Evolutionary conservation across 2,113 vertebrate species (phyloP), one percentile per base, ranked within the genome.

Genomic region (Gambusia affinis): DNA sequence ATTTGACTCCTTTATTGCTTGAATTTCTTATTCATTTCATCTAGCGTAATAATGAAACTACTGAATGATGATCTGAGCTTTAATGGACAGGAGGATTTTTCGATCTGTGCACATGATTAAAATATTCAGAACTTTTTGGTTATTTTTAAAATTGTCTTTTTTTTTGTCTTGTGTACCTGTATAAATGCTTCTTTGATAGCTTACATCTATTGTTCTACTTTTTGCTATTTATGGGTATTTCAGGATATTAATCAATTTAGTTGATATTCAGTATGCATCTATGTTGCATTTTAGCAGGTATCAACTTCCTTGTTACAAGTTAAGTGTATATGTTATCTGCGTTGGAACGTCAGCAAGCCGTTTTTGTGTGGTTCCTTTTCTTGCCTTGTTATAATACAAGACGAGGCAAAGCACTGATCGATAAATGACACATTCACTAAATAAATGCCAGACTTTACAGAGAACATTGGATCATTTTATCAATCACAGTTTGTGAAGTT

Each of bases 11-110:
- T 37, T 65, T n/a, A 67, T 65, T 75, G 66, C 51, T 79, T 69
- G n/a, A 84, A 72, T 72, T 68, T 70, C 66, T 72, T 60, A 64
- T 73, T 86, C 73, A 62, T 85, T 82, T 73, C 47, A 73, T 51
- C 24, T 33, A 60, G 63, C n/a, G 42, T 31, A 33, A 70, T 63
- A 19, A 64, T 74, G 42, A 73, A 30, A 31, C 67, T 35, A 33
- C 39, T 62, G 66, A 85, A 73, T 65, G 60, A 84, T 82, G 66
- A 83, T 60, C 39, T 75, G 66, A 47, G 35, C 47, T 67, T 76
- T 22, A 42, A 15, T 64, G n/a, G 12, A 78, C 15, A 42, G 27
- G 70, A 65, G 39, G 24, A 27, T 64, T 73, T 73, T 72, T 37
- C n/a, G 27, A 39, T 17, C 6, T 37, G 51, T 19, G 15, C 8